These are phyloP conservation scores for Hemicordylus capensis DNA, from an alignment of 2,113 vertebrate species.

Conservation along the genomic window DNA sequence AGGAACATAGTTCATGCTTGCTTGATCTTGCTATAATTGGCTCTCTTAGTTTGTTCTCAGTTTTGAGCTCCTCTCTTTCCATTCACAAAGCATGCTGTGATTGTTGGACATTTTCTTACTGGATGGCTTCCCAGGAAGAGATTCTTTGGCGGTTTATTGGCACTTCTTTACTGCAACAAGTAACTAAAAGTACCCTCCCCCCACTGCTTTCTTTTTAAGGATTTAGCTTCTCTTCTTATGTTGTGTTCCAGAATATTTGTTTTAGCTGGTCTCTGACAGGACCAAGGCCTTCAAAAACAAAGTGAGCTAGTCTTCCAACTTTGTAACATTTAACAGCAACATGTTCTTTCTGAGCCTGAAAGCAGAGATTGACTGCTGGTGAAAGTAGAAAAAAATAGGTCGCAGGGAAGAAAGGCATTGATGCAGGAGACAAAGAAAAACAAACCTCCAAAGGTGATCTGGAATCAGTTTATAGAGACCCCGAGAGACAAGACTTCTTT, in stretches of 20 bases:
- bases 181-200: not conserved
- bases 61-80: not conserved
- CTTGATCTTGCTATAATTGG: not conserved
- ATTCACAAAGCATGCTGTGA: not conserved
- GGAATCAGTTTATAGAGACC: not conserved
- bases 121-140: not conserved
- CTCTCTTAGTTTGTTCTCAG: not conserved
- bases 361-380: not conserved
- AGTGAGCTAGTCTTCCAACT: not conserved
- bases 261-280: not conserved
- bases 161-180: not conserved
- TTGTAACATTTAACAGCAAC: not conserved
- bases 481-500: not conserved
- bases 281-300: not conserved
- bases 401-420: not conserved
- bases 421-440: not conserved
- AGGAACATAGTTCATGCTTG: not conserved
- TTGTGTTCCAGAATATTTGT: not conserved
- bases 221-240: not conserved
- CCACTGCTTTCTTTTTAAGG: not conserved
- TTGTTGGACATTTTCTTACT: not conserved
- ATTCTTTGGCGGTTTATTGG: not conserved
- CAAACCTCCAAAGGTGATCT: not conserved
- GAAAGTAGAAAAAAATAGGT: not conserved
- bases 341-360: not conserved